Evolutionary conservation across 2,797 vertebrate genomes (phyloP).

Genomic region (Coregonus sp.): DNA sequence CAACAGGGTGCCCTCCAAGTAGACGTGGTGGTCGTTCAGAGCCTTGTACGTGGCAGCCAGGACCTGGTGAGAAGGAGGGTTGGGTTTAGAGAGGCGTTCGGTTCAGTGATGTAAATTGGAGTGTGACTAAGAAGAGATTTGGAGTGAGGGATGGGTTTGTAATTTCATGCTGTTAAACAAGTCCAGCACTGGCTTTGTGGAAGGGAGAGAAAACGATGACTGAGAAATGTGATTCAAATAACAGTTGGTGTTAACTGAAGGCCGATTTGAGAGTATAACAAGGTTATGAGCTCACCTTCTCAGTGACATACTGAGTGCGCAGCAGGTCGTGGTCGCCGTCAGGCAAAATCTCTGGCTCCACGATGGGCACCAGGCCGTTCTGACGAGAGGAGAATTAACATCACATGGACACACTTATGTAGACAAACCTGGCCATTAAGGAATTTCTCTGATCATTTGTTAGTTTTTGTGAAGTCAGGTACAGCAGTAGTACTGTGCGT

Average conservation of each 20-base stretch:
- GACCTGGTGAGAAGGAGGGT: conserved; percentile 73
- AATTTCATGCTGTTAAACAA: no score
- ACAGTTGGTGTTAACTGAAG: background rate
- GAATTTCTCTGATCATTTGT: background rate
- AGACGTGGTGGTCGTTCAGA: conserved; percentile 93
- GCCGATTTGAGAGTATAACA: background rate
- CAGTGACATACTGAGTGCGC: conserved; percentile 90
- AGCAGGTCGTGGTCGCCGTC: conserved; percentile 91
- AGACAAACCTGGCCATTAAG: background rate
- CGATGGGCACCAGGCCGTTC: conserved; percentile 95
- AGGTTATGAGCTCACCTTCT: conserved; percentile 80
- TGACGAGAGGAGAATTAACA: conserved; percentile 44
- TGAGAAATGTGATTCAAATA: background rate
- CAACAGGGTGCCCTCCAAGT: conserved; percentile 93
- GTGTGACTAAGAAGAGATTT: no score
- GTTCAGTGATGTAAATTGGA: background rate
- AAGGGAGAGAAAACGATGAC: no score
- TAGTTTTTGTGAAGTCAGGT: no score
- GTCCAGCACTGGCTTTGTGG: no score
- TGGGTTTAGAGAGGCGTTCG: background rate
- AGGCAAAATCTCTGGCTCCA: conserved; percentile 94
- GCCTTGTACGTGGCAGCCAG: conserved; percentile 95
- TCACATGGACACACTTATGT: no score
- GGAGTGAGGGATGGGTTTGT: no score
- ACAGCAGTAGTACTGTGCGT: no score